Percentiles rank a stretch among this genome's conserved stretches.
Evolutionary conservation across 2,888 invertebrate genomes (phyloP).

Genomic region (Rhagonycha fulva): DNA sequence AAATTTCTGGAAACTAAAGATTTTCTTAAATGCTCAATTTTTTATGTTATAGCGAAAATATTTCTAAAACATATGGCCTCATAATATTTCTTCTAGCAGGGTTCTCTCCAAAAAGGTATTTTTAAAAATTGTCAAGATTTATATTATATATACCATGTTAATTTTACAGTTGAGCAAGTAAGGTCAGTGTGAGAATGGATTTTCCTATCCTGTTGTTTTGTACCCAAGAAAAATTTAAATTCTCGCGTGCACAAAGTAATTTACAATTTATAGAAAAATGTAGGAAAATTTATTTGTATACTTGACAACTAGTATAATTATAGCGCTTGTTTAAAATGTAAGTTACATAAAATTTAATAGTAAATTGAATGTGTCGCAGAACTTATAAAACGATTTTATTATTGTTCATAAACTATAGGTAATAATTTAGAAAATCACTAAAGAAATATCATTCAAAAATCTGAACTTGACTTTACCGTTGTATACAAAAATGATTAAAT

Average conservation of each 20-base stretch:
- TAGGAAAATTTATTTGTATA: conserved; percentile 10
- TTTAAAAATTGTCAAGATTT: conserved; percentile 2
- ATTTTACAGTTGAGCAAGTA: neutral
- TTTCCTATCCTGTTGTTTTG: neutral
- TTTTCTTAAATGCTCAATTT: neutral
- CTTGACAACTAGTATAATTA: conserved; percentile 1
- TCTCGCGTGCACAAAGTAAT: conserved; percentile 5
- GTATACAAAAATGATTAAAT: no score
- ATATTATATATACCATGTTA: neutral
- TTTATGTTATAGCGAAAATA: neutral
- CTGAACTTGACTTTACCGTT: no score
- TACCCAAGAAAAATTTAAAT: neutral
- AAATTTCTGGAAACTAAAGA: neutral
- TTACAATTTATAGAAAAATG: neutral
- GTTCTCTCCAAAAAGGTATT: neutral
- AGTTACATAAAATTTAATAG: neutral
- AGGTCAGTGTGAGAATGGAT: conserved; percentile 2
- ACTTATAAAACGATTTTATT: neutral
- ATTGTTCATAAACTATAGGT: neutral
- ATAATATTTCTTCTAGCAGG: neutral
- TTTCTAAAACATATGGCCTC: neutral
- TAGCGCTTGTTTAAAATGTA: neutral
- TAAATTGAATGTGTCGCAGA: neutral
- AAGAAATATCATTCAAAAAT: no score
- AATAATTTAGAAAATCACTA: neutral